Evolutionary conservation across 2,797 vertebrate species (phyloP), one percentile per base, ranked within the genome.

Genomic region (Phrynocephalus vlangalii): DNA sequence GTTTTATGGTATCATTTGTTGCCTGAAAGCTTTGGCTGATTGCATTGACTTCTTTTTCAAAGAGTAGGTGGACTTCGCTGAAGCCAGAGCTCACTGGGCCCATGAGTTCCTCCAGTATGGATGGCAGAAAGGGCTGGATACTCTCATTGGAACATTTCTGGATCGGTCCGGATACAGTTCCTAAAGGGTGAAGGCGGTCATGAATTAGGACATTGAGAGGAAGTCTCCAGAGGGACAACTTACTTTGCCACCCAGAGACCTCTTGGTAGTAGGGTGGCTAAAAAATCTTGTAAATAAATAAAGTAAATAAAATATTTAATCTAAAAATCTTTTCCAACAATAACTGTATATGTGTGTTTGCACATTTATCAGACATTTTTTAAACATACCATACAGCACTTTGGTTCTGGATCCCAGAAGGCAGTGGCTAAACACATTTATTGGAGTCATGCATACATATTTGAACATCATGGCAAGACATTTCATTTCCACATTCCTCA

Each of bases 51-150:
- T 96, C 96, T 80, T 79, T 94, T 75, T 98, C 97, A 24, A 97
- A 98, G 84, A 98, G 96, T 0, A 93, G 92, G 0, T 97, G 97
- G 0, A 98, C 97, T 86, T 98, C 97, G 1, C 93, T 95, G 94
- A 99, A 99, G 2, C 98, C 98, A 0, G 96, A 96, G 90, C 98
- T 99, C 95, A 99, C 95, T 0, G 98, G 98, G 38, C 97, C 97
- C 98, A 99, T 98, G 89, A 99, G 97, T 91, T 99, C 98, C 93
- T 99, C 98, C 94, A 99, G 96, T 63, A 98, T 92, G 2, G 98
- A 98, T 0, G 96, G 91, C 82, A 99, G 96, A 91, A 97, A 97
- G 0, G 98, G 98, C 93, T 97, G 98, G 70, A 99, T 97, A 0
- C 92, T 95, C 92, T 99, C 97, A 0, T 89, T 83, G 87, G 97